phyloP scores from a whole-genome alignment of 1,140 invertebrate genomes.

The Myzus persicae region DNA sequence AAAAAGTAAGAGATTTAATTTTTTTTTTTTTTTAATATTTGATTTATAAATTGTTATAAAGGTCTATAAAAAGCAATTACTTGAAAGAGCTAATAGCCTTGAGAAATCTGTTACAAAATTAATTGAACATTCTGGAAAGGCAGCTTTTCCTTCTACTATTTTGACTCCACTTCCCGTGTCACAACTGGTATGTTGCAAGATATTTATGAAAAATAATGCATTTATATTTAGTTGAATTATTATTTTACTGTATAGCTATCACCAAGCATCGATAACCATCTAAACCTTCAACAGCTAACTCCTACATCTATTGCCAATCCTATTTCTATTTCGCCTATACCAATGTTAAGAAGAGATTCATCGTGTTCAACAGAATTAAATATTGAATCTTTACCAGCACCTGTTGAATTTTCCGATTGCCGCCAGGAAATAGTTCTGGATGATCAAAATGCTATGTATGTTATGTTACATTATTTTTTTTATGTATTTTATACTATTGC shows the following conservation, averaged over 20 bases:
- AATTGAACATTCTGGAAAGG: slow-evolving; percentile 42
- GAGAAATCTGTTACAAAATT: slow-evolving; percentile 53
- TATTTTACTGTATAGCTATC: slow-evolving; percentile 20
- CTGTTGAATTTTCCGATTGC: slow-evolving; percentile 64
- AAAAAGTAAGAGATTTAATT: slow-evolving; percentile 27
- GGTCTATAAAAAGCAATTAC: slow-evolving; percentile 45
- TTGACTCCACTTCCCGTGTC: slow-evolving; percentile 63
- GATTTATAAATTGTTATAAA: not conserved
- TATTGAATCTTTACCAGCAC: slow-evolving; percentile 63
- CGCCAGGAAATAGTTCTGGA: slow-evolving; percentile 60
- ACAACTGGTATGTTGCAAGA: slow-evolving; percentile 22
- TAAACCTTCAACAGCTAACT: slow-evolving; percentile 66
- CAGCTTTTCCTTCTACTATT: slow-evolving; percentile 67
- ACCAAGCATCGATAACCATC: slow-evolving; percentile 3
- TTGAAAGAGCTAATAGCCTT: slow-evolving; percentile 48
- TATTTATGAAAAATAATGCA: not conserved
- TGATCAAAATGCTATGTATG: slow-evolving; percentile 45
- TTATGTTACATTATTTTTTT: not conserved
- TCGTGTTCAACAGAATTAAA: slow-evolving; percentile 67
- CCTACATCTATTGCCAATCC: slow-evolving; percentile 62
- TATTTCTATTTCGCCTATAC: slow-evolving; percentile 71
- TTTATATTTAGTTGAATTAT: not conserved
- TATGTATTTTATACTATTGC: not conserved
- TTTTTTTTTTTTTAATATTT: not conserved
- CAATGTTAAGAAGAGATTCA: slow-evolving; percentile 73